Evolutionary conservation across 2,888 invertebrate species (phyloP), one percentile per base, ranked within the genome.

Genomic region (Celastrina argiolus): DNA sequence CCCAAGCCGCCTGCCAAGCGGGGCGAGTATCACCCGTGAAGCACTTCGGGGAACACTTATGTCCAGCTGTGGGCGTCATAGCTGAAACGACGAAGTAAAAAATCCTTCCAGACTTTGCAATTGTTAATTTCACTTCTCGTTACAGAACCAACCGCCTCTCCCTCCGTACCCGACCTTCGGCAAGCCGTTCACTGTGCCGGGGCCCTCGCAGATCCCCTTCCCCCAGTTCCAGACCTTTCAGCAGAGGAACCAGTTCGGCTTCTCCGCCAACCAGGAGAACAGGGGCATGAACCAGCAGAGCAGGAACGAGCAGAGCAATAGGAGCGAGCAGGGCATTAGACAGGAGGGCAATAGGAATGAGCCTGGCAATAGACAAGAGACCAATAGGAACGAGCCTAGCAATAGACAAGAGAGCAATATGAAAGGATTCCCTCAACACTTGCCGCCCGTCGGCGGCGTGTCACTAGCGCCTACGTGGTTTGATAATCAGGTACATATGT

Each of bases 121-220:
- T 31, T 7, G 31, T 7, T 7, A 31, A 5, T 31, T 31, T 4
- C 31, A 5, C 31, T 31, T 31, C 69, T 68, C 64, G 28, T 75
- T 70, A 0, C 78, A 83, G 82, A 78, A 69, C 42, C 81, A 79
- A 67, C 80, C 81, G 5, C 76, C 81, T 1, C 68, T 83, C n/a
- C 83, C 83, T 0, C 81, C 83, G 0, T 82, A 79, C 74, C 83
- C 86, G 1, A 72, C 76, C n/a, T 83, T 86, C 76, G 74, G 73
- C 0, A 79, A 76, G 22, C 81, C 81, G 0, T 78, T 78, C 75
- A 80, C 76, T n/a, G 79, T 76, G 1, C 76, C 81, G 0, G 78
- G 75, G 0, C 78, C 81, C n/a, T 75, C 58, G 34, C 83, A 81
- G 66, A 76, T 83, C 22, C 87, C 84, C 1, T 80, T 77, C 77